phyloP scores from a whole-genome alignment of 2,888 invertebrate species.

The Serripes groenlandicus region DNA sequence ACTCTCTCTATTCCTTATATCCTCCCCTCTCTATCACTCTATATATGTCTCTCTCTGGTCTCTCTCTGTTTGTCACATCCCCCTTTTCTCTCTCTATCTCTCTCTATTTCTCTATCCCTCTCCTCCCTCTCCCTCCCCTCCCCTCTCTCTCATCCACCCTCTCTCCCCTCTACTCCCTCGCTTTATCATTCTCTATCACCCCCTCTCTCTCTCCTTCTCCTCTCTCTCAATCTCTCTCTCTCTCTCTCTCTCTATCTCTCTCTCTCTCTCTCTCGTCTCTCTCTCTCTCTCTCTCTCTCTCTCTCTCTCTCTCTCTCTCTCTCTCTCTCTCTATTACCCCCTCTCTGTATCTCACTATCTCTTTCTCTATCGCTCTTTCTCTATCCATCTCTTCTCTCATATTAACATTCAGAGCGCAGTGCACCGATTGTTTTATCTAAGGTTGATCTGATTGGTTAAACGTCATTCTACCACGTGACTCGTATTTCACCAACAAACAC shows the following conservation, averaged over 20 bases:
- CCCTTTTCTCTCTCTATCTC: not conserved
- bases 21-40: not conserved
- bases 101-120: not conserved
- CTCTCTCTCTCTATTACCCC: not conserved
- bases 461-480: no score
- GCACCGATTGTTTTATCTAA: no score
- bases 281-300: not conserved
- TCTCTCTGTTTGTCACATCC: no score
- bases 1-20: not conserved
- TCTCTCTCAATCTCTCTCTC: not conserved
- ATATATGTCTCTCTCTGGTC: not conserved
- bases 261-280: not conserved
- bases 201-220: not conserved
- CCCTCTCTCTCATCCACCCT: not conserved
- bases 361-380: no score
- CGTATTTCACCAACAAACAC: no score
- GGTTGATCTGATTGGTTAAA: no score
- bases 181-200: not conserved
- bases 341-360: no score
- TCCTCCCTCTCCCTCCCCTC: not conserved
- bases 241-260: not conserved
- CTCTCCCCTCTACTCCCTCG: not conserved
- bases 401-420: no score
- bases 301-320: not conserved
- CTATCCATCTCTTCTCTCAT: no score